These are phyloP conservation scores for Ceratosolen solmsi DNA, from an alignment of 1,140 invertebrate species.

Conservation along the genomic window DNA sequence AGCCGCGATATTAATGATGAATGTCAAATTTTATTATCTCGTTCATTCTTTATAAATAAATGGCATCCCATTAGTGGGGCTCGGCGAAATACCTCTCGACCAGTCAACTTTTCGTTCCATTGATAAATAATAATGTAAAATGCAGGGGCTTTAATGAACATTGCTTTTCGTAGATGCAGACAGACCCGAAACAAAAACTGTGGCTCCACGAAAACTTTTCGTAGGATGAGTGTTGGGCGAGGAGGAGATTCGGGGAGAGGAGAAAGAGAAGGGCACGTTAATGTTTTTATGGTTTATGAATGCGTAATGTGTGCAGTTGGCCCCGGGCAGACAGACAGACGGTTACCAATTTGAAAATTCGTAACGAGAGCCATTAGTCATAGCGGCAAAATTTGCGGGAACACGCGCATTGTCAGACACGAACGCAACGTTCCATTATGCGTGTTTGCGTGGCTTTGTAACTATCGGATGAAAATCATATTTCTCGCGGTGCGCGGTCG, in stretches of 20 bases:
- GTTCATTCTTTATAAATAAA: slow-evolving; percentile 48
- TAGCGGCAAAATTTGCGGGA: slow-evolving; percentile 1
- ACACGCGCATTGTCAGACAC: too few species aligned
- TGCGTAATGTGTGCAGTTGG: background rate
- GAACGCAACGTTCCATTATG: too few species aligned
- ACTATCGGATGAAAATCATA: too few species aligned
- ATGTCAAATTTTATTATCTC: slow-evolving; percentile 8
- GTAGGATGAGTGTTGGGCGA: too few species aligned
- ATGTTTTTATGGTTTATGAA: too few species aligned
- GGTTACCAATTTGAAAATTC: slow-evolving; percentile 44
- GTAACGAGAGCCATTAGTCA: slow-evolving; percentile 55
- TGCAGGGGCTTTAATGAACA: background rate
- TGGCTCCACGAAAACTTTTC: background rate
- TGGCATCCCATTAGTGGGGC: slow-evolving; percentile 47
- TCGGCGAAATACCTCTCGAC: background rate
- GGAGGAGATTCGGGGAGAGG: too few species aligned
- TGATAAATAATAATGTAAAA: background rate
- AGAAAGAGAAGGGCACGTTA: too few species aligned
- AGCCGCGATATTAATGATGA: background rate
- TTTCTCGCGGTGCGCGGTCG: too few species aligned
- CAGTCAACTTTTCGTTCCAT: background rate
- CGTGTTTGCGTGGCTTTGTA: too few species aligned
- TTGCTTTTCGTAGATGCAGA: background rate
- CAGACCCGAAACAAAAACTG: background rate
- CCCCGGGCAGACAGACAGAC: background rate